These are phyloP conservation scores for Ophion ellenae DNA, from an alignment of 2,888 invertebrate genomes.

Conservation along the genomic window DNA sequence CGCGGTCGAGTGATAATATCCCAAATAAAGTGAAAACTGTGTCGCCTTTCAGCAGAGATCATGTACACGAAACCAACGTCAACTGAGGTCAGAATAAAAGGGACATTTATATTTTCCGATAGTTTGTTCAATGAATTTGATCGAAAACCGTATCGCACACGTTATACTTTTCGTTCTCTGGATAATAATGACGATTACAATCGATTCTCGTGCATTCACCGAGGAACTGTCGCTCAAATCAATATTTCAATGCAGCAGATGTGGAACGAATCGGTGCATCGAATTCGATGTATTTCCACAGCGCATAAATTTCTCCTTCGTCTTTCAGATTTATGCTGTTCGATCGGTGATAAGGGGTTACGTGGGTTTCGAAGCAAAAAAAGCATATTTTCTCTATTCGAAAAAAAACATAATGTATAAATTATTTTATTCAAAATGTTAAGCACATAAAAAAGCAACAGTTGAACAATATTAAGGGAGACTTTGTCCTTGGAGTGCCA, in stretches of 20 bases:
- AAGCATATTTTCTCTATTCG: no score
- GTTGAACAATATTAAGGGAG: no score
- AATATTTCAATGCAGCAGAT: constrained; percentile 13
- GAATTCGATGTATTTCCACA: neutral
- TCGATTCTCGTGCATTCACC: constrained; percentile 20
- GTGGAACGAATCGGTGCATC: constrained; percentile 14
- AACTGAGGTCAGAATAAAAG: neutral
- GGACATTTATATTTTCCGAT: neutral
- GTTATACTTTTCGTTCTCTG: neutral
- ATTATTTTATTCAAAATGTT: no score
- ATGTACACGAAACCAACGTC: constrained; percentile 1
- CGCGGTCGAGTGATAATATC: constrained; percentile 34
- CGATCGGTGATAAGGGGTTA: neutral
- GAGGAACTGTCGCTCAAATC: neutral
- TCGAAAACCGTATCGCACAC: neutral
- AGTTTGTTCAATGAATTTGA: neutral
- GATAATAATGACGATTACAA: neutral
- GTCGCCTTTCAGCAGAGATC: neutral
- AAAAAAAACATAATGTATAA: no score
- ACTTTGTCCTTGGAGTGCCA: no score
- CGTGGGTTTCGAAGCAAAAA: no score
- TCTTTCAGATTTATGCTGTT: neutral
- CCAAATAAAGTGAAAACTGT: neutral
- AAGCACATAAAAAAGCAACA: no score
- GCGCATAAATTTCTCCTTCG: neutral